Base-by-base conservation (phyloP, 2,888 invertebrate genomes). In the Timema cristinae region DNA sequence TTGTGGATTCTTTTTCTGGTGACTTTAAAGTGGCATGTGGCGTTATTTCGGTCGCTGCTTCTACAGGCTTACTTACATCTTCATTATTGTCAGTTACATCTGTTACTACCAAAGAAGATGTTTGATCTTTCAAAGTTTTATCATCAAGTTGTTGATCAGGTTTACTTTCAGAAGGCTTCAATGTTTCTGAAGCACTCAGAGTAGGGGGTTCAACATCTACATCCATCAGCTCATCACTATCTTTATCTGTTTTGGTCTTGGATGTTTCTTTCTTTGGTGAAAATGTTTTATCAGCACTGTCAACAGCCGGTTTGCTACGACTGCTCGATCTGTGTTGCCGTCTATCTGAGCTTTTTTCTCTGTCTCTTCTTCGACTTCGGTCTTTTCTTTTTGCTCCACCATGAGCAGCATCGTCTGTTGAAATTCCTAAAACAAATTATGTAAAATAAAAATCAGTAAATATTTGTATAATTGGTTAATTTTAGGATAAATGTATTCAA, bases 371-470 rank as follows among this genome's bases (percentile, higher is more conserved):
- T 13, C 73, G 47, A 48, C 68, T 67, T 7, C 68, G 32, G 71
- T 76, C 74, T 70, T 75, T 75, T 47, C 73, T 84, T 70, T 86
- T 86, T 16, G 83, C 82, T 7, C 79, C 80, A 15, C 79, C 77
- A 7, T 83, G 84, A 67, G 82, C 81, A 5, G 85, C 85, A 78
- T 86, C 86, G 82, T 86, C 91, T 75, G 90, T 89, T 63, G 92
- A 91, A 77, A 89, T 87, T n/a, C 91, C 90, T 49, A 87, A 0
- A 67, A 50, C 15, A 68, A 9, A 51, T 52, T n/a, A 67, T 66
- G 61, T 11, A 4, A n/a, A 70, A 54, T 54, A 54, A 54, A 52
- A 54, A 54, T 15, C 54, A 32, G 32, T 32, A 32, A 32, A 32
- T 32, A 32, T 32, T 32, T 32, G 32, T 32, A 32, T 32, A 32